Percentiles rank a stretch among this genome's conserved stretches.
Evolutionary conservation across 2,888 invertebrate genomes (phyloP).

Genomic region (Polydrusus cervinus): DNA sequence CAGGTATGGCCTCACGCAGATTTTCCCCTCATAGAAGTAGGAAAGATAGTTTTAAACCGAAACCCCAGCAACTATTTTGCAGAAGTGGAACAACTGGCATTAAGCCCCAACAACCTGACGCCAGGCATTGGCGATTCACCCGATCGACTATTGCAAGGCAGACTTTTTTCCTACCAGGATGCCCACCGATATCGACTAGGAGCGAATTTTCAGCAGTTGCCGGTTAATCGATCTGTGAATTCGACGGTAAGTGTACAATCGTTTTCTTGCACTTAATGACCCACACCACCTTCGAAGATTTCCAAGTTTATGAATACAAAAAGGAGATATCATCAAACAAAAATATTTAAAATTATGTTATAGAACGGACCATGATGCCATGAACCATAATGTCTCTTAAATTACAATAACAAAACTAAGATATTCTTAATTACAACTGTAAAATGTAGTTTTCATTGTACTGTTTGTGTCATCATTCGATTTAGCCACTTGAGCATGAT

Average conservation of each 20-base stretch:
- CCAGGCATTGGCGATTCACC: slow-evolving; percentile 94
- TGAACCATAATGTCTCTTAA: no score
- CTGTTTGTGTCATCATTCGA: no score
- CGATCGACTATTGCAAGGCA: slow-evolving; percentile 92
- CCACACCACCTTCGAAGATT: no score
- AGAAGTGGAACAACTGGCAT: slow-evolving; percentile 93
- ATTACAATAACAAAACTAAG: no score
- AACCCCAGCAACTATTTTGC: slow-evolving; percentile 94
- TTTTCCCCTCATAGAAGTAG: slow-evolving; percentile 89
- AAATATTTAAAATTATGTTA: no score
- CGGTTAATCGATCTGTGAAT: slow-evolving; percentile 91
- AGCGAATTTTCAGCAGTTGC: slow-evolving; percentile 90
- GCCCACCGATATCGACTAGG: slow-evolving; percentile 92
- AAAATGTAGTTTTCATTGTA: no score
- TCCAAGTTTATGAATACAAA: no score
- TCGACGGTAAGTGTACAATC: slow-evolving; percentile 32
- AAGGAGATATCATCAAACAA: no score
- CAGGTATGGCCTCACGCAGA: slow-evolving; percentile 87
- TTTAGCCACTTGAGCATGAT: no score
- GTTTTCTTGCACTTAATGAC: no score
- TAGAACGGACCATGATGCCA: no score
- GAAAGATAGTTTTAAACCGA: slow-evolving; percentile 85
- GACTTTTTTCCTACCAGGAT: slow-evolving; percentile 89
- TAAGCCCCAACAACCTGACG: slow-evolving; percentile 88
- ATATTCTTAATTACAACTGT: no score